Evolutionary conservation across 1,140 invertebrate genomes (phyloP).

Genomic region (Nixonia krombeini): DNA sequence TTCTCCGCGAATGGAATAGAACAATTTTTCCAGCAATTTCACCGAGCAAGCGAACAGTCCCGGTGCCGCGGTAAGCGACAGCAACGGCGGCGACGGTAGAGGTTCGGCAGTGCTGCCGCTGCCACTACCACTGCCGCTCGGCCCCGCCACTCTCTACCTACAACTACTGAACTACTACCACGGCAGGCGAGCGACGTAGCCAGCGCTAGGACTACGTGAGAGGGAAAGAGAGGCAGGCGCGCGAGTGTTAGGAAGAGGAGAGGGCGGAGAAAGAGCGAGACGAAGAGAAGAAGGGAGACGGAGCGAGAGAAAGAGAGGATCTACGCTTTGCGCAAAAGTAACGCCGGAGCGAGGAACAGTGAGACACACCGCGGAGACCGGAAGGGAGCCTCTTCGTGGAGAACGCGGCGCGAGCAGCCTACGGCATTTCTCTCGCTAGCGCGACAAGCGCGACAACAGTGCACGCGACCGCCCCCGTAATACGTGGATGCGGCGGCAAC

Average conservation of each 20-base stretch:
- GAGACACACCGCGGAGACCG: slow-evolving; percentile 64
- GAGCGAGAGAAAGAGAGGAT: slow-evolving; percentile 25
- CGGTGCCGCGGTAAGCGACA: no score
- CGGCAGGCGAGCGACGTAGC: no score
- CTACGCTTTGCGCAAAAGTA: slow-evolving; percentile 65
- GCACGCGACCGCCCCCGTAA: not conserved
- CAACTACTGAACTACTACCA: no score
- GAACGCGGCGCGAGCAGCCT: slow-evolving; percentile 2
- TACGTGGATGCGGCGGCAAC: no score
- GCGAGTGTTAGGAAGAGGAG: slow-evolving; percentile 9
- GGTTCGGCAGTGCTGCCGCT: not conserved
- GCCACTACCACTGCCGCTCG: not conserved
- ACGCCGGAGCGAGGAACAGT: slow-evolving; percentile 56
- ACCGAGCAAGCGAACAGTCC: no score
- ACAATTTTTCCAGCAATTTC: no score
- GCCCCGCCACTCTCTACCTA: not conserved
- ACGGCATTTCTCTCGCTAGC: no score
- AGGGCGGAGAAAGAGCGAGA: slow-evolving; percentile 36
- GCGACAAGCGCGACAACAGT: slow-evolving; percentile 9
- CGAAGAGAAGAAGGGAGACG: slow-evolving; percentile 24
- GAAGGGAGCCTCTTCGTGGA: slow-evolving; percentile 55
- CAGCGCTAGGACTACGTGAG: not conserved
- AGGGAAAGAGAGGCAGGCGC: slow-evolving; percentile 1
- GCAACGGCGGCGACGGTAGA: no score
- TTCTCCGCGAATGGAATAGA: no score